phyloP scores from a whole-genome alignment of 2,113 vertebrate genomes.

The Corydoras sp. region DNA sequence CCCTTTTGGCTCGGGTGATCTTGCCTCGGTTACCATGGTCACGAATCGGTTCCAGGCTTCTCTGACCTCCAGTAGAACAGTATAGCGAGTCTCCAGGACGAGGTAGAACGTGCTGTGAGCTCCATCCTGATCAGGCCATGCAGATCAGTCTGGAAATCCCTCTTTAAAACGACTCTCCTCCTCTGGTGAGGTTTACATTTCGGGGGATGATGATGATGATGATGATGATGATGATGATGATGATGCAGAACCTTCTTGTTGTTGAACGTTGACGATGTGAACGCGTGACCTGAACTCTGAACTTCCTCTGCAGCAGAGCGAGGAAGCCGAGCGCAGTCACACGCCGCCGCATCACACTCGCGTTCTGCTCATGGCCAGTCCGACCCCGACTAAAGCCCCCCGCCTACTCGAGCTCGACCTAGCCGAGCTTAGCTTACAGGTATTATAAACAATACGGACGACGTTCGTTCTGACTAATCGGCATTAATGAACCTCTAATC shows the following conservation, averaged over 20 bases:
- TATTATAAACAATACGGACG: not conserved
- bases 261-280: not conserved
- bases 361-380: slow-evolving; percentile 49
- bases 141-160: too few species aligned
- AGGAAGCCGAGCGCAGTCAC: slow-evolving; percentile 28
- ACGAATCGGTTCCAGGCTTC: too few species aligned
- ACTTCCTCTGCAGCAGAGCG: slow-evolving; percentile 19
- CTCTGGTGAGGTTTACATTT: too few species aligned
- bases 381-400: slow-evolving; percentile 48
- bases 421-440: slow-evolving; percentile 38
- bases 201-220: too few species aligned
- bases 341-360: slow-evolving; percentile 38
- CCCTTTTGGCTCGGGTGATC: too few species aligned
- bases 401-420: slow-evolving; percentile 46
- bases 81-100: too few species aligned
- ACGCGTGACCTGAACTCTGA: not conserved
- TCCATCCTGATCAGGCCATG: too few species aligned
- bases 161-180: too few species aligned
- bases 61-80: too few species aligned
- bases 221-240: too few species aligned
- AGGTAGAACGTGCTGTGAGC: too few species aligned
- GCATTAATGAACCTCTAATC: slow-evolving; percentile 4
- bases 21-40: too few species aligned
- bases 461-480: not conserved
- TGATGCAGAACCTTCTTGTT: not conserved